Percentiles rank a stretch among this genome's conserved stretches.
Evolutionary conservation across 2,797 vertebrate genomes (phyloP).

Genomic region (Xerus rutilus): DNA sequence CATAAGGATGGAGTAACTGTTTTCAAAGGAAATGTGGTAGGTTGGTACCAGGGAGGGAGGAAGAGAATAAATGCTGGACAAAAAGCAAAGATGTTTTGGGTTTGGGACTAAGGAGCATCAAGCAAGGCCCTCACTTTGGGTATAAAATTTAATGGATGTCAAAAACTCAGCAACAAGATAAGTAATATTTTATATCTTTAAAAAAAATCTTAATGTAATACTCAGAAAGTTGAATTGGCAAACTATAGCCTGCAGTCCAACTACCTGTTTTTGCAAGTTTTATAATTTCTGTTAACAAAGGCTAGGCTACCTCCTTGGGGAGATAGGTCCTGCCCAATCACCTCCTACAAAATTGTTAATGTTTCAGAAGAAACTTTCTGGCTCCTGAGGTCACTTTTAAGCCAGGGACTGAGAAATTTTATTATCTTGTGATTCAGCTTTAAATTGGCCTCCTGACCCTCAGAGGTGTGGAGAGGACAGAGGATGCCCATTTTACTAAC

Average conservation of each 20-base stretch:
- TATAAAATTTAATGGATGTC: not conserved
- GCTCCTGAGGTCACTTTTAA: not conserved
- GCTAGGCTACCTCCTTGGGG: not conserved
- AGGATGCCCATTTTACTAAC: not conserved
- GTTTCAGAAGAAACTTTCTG: not conserved
- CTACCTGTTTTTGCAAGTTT: not conserved
- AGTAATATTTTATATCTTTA: slow-evolving; percentile 9
- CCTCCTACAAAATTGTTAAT: not conserved
- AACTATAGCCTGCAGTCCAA: not conserved
- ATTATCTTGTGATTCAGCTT: not conserved
- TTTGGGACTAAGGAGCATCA: not conserved
- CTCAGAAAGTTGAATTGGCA: not conserved
- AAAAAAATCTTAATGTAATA: not conserved
- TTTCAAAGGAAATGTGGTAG: not conserved
- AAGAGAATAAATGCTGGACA: not conserved
- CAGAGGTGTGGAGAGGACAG: not conserved
- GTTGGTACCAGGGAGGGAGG: not conserved
- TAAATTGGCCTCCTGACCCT: not conserved
- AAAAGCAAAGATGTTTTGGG: not conserved
- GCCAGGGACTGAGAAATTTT: not conserved
- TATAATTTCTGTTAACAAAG: not conserved
- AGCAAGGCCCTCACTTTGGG: not conserved
- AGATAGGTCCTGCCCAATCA: not conserved
- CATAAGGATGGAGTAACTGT: not conserved
- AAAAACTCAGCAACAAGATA: not conserved